A percentile compares a stretch with the other conserved stretches of the same genome.
phyloP scores from a whole-genome alignment of 2,888 invertebrate species.

The Sminthurides aquaticus region DNA sequence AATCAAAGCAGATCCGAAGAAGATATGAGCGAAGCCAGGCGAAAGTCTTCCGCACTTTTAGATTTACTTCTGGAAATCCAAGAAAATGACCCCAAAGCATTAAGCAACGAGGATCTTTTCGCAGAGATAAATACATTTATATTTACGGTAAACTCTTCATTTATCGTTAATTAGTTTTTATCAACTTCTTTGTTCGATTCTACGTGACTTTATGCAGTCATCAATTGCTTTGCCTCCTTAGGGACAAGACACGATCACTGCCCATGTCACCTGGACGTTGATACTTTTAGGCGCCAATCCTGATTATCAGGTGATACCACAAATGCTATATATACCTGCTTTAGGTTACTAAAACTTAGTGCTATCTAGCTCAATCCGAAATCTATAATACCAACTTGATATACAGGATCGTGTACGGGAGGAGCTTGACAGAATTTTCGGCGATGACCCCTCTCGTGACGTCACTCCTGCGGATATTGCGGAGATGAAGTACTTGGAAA shows the following conservation, averaged over 20 bases:
- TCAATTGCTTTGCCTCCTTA: too few relatives aligned
- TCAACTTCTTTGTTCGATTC: too few relatives aligned
- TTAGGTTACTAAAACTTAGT: too few relatives aligned
- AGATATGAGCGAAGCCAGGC: too few relatives aligned
- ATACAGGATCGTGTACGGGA: not conserved
- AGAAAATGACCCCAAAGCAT: not conserved
- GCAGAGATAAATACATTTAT: not conserved
- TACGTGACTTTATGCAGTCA: too few relatives aligned
- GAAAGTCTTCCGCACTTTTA: not conserved
- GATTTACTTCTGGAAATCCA: not conserved
- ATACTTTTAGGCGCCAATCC: not conserved
- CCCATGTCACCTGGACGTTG: not conserved
- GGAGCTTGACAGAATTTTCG: slow-evolving; percentile 47
- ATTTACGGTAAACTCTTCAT: not conserved
- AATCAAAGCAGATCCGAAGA: too few relatives aligned
- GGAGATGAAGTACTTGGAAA: slow-evolving; percentile 47
- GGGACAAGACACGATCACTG: not conserved
- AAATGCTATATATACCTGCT: too few relatives aligned
- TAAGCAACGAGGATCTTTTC: not conserved
- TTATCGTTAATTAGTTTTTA: too few relatives aligned
- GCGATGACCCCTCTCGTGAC: slow-evolving; percentile 46
- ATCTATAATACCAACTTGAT: too few relatives aligned
- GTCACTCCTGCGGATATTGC: slow-evolving; percentile 49
- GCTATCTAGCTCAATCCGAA: too few relatives aligned
- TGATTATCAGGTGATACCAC: not conserved